Percentiles rank a stretch among this genome's conserved stretches.
Conservation (phyloP, 1,140 invertebrate species). For the Bombus waltoni region DNA sequence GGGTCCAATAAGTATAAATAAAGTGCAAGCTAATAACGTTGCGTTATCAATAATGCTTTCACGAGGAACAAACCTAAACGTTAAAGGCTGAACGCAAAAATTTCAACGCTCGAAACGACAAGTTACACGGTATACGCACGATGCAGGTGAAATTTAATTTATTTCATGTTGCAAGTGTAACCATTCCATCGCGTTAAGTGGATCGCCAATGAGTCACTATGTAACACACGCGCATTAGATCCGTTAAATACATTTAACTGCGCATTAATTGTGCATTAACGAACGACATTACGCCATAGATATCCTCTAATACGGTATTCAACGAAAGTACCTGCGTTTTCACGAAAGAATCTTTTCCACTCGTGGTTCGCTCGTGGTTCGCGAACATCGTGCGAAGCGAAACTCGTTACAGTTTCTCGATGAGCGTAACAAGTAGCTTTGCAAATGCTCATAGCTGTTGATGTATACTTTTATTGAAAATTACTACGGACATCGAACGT, state of each 20-base stretch:
- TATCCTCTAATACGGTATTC: neutral
- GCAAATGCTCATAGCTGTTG: fast-evolving
- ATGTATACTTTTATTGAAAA: too few relatives aligned
- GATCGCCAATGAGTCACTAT: neutral
- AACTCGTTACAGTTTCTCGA: too few relatives aligned
- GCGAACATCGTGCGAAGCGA: too few relatives aligned
- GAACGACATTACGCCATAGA: neutral
- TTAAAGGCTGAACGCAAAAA: neutral
- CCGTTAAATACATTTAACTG: neutral
- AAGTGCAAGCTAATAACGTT: neutral
- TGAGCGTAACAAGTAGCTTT: too few relatives aligned
- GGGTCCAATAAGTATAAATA: slow-evolving; percentile 9
- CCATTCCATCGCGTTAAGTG: too few relatives aligned
- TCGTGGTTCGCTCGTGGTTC: too few relatives aligned
- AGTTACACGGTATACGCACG: neutral
- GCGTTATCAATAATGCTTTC: neutral
- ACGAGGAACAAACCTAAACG: neutral
- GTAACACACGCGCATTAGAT: neutral
- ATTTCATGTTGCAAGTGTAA: neutral
- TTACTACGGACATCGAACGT: too few relatives aligned
- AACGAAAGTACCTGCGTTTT: too few relatives aligned
- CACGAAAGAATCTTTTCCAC: too few relatives aligned
- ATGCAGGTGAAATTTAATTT: neutral
- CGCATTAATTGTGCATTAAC: neutral
- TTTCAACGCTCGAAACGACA: neutral